Evolutionary conservation across 2,888 invertebrate genomes (phyloP).

Genomic region (Silvanus unidentatus): DNA sequence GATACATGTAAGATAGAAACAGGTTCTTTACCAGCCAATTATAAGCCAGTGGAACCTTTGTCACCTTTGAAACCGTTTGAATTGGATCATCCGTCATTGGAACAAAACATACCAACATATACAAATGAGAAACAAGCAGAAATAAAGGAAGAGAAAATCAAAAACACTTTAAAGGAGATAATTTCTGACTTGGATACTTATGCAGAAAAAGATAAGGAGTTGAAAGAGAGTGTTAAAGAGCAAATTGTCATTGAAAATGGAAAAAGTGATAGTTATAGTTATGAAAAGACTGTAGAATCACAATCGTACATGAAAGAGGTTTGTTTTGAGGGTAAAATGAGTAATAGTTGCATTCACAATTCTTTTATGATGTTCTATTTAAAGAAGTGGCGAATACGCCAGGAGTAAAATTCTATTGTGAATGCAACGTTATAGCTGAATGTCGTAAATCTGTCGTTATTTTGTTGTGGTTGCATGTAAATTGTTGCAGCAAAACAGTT

Average conservation of each 20-base stretch:
- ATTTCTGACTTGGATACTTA: constrained; percentile 57
- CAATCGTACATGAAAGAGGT: constrained; percentile 14
- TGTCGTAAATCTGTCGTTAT: no score
- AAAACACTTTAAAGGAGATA: constrained; percentile 54
- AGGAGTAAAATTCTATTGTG: no score
- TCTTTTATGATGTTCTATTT: no score
- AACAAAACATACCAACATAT: constrained; percentile 13
- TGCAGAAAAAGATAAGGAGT: constrained; percentile 47
- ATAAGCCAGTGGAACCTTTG: constrained; percentile 23
- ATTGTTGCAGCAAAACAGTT: constrained; percentile 22
- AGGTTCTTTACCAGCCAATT: constrained; percentile 17
- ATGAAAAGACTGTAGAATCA: constrained; percentile 16
- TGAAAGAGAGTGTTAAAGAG: constrained; percentile 22
- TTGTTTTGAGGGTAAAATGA: constrained; percentile 7
- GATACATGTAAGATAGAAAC: background rate
- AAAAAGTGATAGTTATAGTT: constrained; percentile 19
- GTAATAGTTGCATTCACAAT: background rate
- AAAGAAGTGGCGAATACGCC: no score
- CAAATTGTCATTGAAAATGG: constrained; percentile 10
- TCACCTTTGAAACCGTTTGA: constrained; percentile 15
- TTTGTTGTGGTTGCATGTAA: constrained; percentile 18
- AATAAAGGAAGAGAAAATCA: constrained; percentile 52
- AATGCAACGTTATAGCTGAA: no score
- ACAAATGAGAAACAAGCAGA: constrained; percentile 28
- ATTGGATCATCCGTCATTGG: constrained; percentile 13